These are phyloP conservation scores for Musca vetustissima DNA, from an alignment of 1,140 invertebrate genomes.

Conservation along the genomic window DNA sequence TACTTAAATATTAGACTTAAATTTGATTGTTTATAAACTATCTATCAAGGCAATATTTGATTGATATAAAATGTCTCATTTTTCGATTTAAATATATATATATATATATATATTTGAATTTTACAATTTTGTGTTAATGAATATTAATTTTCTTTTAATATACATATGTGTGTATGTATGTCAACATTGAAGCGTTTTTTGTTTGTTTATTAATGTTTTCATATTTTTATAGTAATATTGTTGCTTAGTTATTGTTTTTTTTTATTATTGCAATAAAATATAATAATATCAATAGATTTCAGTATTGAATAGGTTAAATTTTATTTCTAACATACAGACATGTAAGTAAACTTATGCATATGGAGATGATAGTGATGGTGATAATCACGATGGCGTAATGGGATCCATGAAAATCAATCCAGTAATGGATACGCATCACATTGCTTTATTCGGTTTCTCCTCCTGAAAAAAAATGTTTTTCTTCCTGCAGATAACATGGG, in stretches of 20 bases:
- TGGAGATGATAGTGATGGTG: no score
- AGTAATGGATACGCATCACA: background rate
- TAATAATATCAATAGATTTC: constrained; percentile 23
- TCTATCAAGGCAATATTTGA: constrained; percentile 33
- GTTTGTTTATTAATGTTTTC: background rate
- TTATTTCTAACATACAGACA: no score
- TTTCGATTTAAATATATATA: background rate
- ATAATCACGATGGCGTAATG: no score
- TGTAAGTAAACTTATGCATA: no score
- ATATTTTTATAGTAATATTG: no score
- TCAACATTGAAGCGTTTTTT: constrained; percentile 17
- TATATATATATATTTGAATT: no score
- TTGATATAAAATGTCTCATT: constrained; percentile 29
- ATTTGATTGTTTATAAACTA: constrained; percentile 28
- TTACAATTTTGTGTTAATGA: constrained; percentile 6
- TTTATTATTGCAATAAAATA: constrained; percentile 18
- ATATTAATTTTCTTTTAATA: constrained; percentile 8
- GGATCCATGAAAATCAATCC: background rate
- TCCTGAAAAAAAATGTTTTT: background rate
- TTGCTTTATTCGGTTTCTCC: background rate
- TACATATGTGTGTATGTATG: constrained; percentile 22
- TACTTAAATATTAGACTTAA: background rate
- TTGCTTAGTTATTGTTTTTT: background rate
- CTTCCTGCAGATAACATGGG: no score
- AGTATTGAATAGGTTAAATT: background rate